These are phyloP conservation scores for Neostethus bicornis DNA, from an alignment of 2,797 vertebrate genomes.

Conservation along the genomic window DNA sequence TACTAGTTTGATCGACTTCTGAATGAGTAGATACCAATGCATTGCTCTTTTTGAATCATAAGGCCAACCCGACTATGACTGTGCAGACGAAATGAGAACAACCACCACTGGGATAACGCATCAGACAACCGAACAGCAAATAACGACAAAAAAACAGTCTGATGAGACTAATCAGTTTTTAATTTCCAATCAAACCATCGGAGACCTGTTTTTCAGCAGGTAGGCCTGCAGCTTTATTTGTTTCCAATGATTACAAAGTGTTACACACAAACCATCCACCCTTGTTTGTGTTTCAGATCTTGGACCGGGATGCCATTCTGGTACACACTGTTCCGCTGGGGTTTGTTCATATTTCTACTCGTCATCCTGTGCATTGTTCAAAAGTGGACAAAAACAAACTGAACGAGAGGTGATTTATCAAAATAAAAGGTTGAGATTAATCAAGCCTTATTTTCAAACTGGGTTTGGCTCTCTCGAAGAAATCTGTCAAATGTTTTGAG, in stretches of 20 bases:
- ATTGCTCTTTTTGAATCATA: constrained; percentile 7
- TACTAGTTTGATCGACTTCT: background rate
- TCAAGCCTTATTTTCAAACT: background rate
- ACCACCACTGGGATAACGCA: constrained; percentile 5
- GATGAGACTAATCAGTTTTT: constrained; percentile 6
- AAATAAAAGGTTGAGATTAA: background rate
- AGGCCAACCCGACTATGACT: constrained; percentile 66
- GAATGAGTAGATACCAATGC: background rate
- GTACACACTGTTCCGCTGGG: constrained; percentile 49
- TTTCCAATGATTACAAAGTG: background rate
- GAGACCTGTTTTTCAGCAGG: constrained; percentile 22
- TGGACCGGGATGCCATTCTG: constrained; percentile 35
- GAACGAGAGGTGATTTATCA: background rate
- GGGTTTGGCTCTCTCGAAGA: constrained; percentile 9
- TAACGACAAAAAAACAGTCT: background rate
- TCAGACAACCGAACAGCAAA: constrained; percentile 14
- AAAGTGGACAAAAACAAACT: constrained; percentile 11
- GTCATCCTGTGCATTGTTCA: constrained; percentile 21
- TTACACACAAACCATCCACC: background rate
- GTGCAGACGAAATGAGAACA: constrained; percentile 48
- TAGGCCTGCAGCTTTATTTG: constrained; percentile 4
- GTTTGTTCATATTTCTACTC: constrained; percentile 29
- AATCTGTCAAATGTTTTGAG: background rate
- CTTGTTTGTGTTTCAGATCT: constrained; percentile 24
- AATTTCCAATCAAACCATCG: constrained; percentile 29